Conservation (phyloP, 64 coral and sea anemone genomes). For the Montipora capricornis region DNA sequence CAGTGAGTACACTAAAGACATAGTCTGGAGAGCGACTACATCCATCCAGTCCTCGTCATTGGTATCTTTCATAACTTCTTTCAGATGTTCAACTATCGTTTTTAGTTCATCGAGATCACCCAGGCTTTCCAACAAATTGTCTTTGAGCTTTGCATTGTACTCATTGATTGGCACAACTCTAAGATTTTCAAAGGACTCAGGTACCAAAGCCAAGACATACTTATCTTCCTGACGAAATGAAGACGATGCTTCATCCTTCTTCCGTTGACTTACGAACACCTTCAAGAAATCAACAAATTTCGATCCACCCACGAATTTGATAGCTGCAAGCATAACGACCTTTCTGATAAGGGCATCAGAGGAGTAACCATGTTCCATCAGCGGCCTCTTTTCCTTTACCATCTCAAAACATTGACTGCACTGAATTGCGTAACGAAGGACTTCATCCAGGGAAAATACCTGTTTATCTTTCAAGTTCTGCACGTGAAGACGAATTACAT, state of each 20-base stretch:
- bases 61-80: slow-evolving; percentile 57
- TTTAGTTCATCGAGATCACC: slow-evolving; percentile 61
- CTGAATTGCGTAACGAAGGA: slow-evolving; percentile 71
- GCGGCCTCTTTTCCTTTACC: slow-evolving; percentile 76
- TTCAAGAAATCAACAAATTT: slow-evolving; percentile 74
- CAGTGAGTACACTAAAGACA: slow-evolving; percentile 59
- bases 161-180: slow-evolving; percentile 68
- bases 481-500: slow-evolving; percentile 78
- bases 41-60: slow-evolving; percentile 59
- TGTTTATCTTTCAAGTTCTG: slow-evolving; percentile 59
- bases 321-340: slow-evolving; percentile 76
- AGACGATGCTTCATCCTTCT: neutral
- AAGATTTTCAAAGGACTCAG: slow-evolving; percentile 67
- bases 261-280: neutral
- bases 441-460: slow-evolving; percentile 44
- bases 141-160: slow-evolving; percentile 59
- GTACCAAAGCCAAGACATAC: slow-evolving; percentile 65
- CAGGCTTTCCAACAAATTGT: slow-evolving; percentile 47
- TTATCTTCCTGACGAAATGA: slow-evolving; percentile 52
- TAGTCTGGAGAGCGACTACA: slow-evolving; percentile 60
- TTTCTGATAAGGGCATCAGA: slow-evolving; percentile 76
- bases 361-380: slow-evolving; percentile 82
- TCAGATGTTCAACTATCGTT: slow-evolving; percentile 62
- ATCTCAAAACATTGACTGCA: slow-evolving; percentile 77
- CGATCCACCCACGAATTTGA: slow-evolving; percentile 26